Base-by-base conservation (phyloP, 2,888 invertebrate species). In the Chymomyza amoena region DNA sequence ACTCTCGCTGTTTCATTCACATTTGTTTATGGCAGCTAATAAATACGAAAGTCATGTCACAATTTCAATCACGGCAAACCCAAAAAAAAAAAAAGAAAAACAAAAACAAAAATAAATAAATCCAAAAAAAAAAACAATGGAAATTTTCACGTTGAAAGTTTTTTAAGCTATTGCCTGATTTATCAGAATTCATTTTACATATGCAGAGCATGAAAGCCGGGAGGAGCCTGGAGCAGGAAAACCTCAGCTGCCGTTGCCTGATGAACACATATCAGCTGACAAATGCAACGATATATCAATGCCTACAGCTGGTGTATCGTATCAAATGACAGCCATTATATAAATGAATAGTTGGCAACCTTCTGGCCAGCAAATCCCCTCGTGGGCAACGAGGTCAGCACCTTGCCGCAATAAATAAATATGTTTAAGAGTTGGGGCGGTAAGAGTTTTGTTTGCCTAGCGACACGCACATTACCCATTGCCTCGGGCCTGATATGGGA, bases 371-470 rank as follows among this genome's bases (percentile, higher is more conserved):
- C 50, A 32, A 54, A 56, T 45, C n/a, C 64, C 59, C 36, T 62
- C 39, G 36, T 20, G 75, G 77, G 70, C 84, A 75, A 68, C 72
- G 69, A 76, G 87, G 85, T 82, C 77, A 73, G 73, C 76, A 87
- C 83, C 88, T 87, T 85, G 84, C 64, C 86, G 83, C 81, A 86
- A 83, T 83, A 88, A 83, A 83, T 83, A 83, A 88, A 83, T 70
- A 72, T 68, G 74, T 66, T 76, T 66, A 39, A 54, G 61, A 16
- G 67, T 36, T 20, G 66, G 64, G 64, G 39, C 74, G 69, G 64
- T 56, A 36, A 54, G 54, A 16, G 54, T 54, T 6, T 54, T 54
- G 54, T 45, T 45, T 45, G 39, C 54, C 20, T 15, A 20, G 54
- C 54, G 54, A 54, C 54, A 54, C 54, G 54, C 54, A 54, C 54